These are phyloP conservation scores for Neoitamus cyanurus DNA, from an alignment of 2,888 invertebrate genomes.

Conservation along the genomic window DNA sequence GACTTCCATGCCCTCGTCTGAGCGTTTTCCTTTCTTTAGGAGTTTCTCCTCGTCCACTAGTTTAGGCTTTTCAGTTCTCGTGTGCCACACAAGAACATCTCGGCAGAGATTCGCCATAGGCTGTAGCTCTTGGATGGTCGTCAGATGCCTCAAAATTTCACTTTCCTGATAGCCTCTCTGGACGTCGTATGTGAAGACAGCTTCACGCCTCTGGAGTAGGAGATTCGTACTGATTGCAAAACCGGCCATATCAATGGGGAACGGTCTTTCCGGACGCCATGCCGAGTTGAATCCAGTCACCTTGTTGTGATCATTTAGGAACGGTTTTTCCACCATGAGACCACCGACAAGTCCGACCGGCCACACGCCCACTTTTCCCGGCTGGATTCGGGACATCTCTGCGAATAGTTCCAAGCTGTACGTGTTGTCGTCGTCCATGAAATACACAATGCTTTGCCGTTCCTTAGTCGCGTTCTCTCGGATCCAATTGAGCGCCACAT, in stretches of 20 bases:
- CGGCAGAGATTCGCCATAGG: conserved; percentile 91
- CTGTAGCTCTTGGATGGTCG: conserved; percentile 81
- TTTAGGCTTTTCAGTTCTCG: conserved; percentile 90
- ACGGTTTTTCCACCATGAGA: conserved; percentile 89
- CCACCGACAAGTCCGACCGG: conserved; percentile 97
- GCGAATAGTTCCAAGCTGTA: conserved; percentile 90
- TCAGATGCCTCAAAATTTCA: conserved; percentile 81
- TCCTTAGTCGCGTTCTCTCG: conserved; percentile 63
- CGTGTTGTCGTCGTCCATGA: conserved; percentile 97
- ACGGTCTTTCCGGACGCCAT: conserved; percentile 91
- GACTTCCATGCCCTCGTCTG: conserved; percentile 73
- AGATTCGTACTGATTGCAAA: conserved; percentile 87
- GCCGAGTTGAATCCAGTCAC: conserved; percentile 74
- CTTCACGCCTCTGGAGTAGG: conserved; percentile 77
- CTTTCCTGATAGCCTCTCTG: conserved; percentile 91
- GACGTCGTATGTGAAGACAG: conserved; percentile 84
- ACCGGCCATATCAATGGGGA: conserved; percentile 98
- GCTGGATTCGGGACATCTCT: conserved; percentile 85
- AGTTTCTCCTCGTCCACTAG: conserved; percentile 76
- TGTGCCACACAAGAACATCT: conserved; percentile 99
- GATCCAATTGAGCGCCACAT: conserved; percentile 84
- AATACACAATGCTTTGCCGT: conserved; percentile 81
- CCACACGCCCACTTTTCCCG: conserved; percentile 84
- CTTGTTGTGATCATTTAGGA: conserved; percentile 73
- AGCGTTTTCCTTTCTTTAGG: conserved; percentile 68